Conservation (phyloP, 2,888 invertebrate genomes). For the Rhaphigaster nebulosa region DNA sequence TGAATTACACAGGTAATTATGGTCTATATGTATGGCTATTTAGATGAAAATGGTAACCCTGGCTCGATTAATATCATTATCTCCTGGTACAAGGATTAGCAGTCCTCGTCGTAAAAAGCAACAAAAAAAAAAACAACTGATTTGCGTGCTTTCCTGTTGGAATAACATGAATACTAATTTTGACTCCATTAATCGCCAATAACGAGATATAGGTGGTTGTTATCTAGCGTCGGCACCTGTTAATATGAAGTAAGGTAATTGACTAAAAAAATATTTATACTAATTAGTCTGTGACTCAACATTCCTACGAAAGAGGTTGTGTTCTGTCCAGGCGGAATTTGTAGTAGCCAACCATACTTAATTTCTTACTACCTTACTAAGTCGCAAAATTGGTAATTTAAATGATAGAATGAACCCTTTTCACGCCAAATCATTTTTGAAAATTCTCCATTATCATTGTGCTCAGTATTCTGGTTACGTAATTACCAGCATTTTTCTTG, state of each 20-base stretch:
- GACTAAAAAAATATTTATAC: not conserved
- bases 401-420: not conserved
- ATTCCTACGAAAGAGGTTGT: not conserved
- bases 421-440: not conserved
- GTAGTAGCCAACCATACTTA: not conserved
- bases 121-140: not conserved
- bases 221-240: not conserved
- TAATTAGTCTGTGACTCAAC: not conserved
- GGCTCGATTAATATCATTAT: not conserved
- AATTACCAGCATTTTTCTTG: too few species aligned
- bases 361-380: not conserved
- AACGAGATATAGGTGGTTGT: not conserved
- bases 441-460: not conserved
- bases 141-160: not conserved
- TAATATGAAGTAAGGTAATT: not conserved
- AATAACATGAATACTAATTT: conserved; percentile 35
- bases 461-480: not conserved
- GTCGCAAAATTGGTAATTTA: not conserved
- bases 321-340: not conserved
- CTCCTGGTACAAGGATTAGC: not conserved
- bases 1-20: not conserved
- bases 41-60: not conserved
- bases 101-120: not conserved
- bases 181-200: not conserved
- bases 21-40: not conserved